These are phyloP conservation scores for Neelides sp. DNA, from an alignment of 1,140 invertebrate genomes.

Conservation along the genomic window DNA sequence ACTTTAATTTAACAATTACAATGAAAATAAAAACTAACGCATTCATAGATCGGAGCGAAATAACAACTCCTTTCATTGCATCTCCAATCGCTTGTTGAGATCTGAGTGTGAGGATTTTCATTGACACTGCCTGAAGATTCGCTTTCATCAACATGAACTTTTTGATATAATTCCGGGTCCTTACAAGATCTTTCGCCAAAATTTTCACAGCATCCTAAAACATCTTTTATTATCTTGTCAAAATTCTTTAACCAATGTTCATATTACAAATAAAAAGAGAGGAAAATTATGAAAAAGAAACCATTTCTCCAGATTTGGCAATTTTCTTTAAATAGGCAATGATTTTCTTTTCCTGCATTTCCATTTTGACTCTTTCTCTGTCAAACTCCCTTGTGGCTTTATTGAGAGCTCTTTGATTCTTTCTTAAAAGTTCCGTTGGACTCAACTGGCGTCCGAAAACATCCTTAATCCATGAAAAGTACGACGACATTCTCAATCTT, in stretches of 20 bases:
- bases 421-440: constrained; percentile 91
- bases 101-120: constrained; percentile 94
- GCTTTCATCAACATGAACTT: constrained; percentile 99
- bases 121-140: constrained; percentile 95
- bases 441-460: constrained; percentile 90
- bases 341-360: constrained; percentile 96
- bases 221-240: constrained; percentile 8
- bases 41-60: constrained; percentile 98
- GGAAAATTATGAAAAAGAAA: too few species aligned
- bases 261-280: too few species aligned
- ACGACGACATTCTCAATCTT: too few species aligned
- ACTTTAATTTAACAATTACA: neutral
- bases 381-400: constrained; percentile 97
- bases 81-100: constrained; percentile 98
- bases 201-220: constrained; percentile 95
- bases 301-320: constrained; percentile 98
- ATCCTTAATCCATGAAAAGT: too few species aligned
- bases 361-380: constrained; percentile 85
- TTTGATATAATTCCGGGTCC: constrained; percentile 86
- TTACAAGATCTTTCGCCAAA: constrained; percentile 97
- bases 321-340: constrained; percentile 97
- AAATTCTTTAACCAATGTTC: too few species aligned
- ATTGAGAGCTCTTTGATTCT: constrained; percentile 93
- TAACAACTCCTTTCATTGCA: constrained; percentile 97
- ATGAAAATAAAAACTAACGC: constrained; percentile 39